Base-by-base conservation (phyloP, 1,140 invertebrate genomes). In the Gryllus bimaculatus region DNA sequence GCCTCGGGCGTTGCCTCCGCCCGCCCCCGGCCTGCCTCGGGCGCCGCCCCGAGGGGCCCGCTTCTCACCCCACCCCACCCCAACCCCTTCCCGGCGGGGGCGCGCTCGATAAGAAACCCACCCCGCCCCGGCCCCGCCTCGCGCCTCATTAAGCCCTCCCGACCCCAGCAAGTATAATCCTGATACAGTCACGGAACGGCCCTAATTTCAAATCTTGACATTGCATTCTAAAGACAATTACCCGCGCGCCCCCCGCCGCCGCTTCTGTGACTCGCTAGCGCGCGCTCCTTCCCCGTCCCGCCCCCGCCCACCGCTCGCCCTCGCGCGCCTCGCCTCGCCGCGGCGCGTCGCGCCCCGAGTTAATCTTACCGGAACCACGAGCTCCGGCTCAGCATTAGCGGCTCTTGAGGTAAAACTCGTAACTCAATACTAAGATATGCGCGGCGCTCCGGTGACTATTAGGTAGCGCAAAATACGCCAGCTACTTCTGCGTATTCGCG, bases 191-290 rank as follows among this genome's bases (percentile, higher is more conserved):
- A 66, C 54, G 54, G 18, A 66, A 18, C 54, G 54, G 54, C 54
- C 10, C 54, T 66, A 66, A 66, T 7, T 66, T 66, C 54, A 66
- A 66, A 66, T 66, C 54, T 66, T 66, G 54, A 66, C 54, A n/a
- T 66, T 66, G 54, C 54, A 66, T 66, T 66, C 54, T 66, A 66
- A 66, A 66, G 54, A 66, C 54, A 66, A 66, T 66, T 66, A 66
- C 18, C 54, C 54, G 2, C 10, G 54, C 54, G 54, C 10, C 54
- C 18, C 2, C 10, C 18, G 2, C 18, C 18, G 54, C 2, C 18
- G 54, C 54, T 10, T 66, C 18, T 18, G 54, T 13, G 54, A 7
- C 54, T 10, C 10, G 18, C 10, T 66, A 66, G 18, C 10, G 10
- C 10, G 54, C 10, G 54, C 10, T 13, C 10, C 54, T 10, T 66